Evolutionary conservation across 2,797 vertebrate species (phyloP).

Genomic region (Kryptopterus vitreolus): DNA sequence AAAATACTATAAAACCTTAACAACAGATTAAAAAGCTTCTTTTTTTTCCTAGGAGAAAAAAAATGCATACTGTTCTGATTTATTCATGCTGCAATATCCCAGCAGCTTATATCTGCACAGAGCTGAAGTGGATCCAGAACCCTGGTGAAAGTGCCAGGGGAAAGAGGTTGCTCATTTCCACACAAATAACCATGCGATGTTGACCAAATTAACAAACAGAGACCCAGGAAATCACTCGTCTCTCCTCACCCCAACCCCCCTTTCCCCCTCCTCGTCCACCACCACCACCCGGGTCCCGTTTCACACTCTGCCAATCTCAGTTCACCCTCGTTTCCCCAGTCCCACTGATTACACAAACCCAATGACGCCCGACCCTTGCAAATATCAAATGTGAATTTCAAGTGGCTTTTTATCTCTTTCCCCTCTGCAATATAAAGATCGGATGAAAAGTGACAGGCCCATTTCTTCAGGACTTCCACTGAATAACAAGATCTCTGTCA

Average conservation of each 20-base stretch:
- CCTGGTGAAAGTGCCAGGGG: constrained; percentile 54
- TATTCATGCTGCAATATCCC: constrained; percentile 48
- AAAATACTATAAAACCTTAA: constrained; percentile 29
- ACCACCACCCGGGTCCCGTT: constrained; percentile 5
- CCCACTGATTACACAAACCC: constrained; percentile 65
- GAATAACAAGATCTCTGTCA: constrained; percentile 27
- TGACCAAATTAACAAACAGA: constrained; percentile 55
- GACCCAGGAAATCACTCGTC: constrained; percentile 56
- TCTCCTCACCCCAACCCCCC: constrained; percentile 4
- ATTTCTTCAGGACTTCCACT: constrained; percentile 46
- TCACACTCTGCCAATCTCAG: constrained; percentile 44
- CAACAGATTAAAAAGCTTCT: constrained; percentile 40
- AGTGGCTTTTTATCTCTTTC: constrained; percentile 35
- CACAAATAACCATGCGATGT: constrained; percentile 62
- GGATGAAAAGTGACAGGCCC: constrained; percentile 58
- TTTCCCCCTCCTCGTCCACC: too few species aligned
- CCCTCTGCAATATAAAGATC: constrained; percentile 55
- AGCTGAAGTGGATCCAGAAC: constrained; percentile 38
- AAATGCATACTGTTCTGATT: constrained; percentile 36
- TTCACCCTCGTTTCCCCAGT: constrained; percentile 50
- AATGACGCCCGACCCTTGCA: constrained; percentile 58
- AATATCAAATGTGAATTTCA: constrained; percentile 56
- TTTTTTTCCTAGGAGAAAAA: background rate
- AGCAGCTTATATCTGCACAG: constrained; percentile 38
- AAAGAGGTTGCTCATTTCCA: constrained; percentile 51